Conservation (phyloP, 2,888 invertebrate genomes). For the Crematogaster levior region DNA sequence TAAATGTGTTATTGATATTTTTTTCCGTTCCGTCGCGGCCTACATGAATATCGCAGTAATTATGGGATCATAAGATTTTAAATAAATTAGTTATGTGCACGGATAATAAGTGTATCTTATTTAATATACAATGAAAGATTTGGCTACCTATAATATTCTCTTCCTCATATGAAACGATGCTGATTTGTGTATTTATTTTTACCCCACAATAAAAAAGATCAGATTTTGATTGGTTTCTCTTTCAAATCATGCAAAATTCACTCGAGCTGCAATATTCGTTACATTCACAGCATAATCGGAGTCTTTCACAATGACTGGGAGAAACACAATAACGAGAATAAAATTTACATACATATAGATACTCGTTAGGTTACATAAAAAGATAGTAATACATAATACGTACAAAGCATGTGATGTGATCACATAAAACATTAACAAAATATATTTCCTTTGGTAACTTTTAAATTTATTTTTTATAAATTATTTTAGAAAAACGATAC, state of each 20-base stretch:
- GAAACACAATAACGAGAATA: neutral
- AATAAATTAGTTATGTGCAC: slow-evolving; percentile 50
- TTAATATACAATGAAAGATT: slow-evolving; percentile 22
- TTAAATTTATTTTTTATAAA: neutral
- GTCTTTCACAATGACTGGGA: neutral
- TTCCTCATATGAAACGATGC: neutral
- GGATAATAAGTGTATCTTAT: slow-evolving; percentile 58
- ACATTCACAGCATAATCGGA: neutral
- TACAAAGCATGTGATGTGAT: no score
- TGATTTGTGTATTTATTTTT: neutral
- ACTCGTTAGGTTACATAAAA: neutral
- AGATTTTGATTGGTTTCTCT: slow-evolving; percentile 39
- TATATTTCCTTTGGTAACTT: neutral
- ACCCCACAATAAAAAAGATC: neutral
- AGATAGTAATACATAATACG: neutral
- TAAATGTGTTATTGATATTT: neutral
- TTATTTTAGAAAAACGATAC: neutral
- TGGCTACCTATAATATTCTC: slow-evolving; percentile 5
- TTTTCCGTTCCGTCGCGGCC: neutral
- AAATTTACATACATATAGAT: slow-evolving; percentile 6
- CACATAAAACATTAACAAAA: neutral
- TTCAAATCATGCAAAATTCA: neutral
- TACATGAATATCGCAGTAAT: neutral
- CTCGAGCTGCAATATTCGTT: neutral
- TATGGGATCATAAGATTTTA: neutral